A percentile compares a stretch with the other conserved stretches of the same genome.
phyloP scores from a whole-genome alignment of 2,113 vertebrate genomes.

The Diadophis punctatus region DNA sequence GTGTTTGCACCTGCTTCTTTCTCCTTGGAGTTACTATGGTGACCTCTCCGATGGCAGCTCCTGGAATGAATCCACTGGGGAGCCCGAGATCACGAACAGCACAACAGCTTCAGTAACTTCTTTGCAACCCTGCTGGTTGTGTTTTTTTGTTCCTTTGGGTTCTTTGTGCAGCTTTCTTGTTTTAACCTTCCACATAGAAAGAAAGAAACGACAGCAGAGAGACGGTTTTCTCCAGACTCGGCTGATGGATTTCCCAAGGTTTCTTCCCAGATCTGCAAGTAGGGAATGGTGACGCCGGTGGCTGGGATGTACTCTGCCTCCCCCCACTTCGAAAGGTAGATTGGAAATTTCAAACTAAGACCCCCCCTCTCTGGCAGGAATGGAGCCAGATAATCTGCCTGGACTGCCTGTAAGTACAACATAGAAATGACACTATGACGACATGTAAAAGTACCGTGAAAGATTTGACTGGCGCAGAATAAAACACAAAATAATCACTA shows the following conservation, averaged over 20 bases:
- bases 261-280: not conserved
- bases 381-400: constrained; percentile 70
- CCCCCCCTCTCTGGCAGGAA: constrained; percentile 45
- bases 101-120: constrained; percentile 47
- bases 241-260: not conserved
- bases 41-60: constrained; percentile 67
- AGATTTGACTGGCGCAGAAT: not conserved
- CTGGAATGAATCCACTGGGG: constrained; percentile 62
- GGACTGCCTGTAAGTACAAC: constrained; percentile 67
- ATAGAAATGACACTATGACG: not conserved
- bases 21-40: constrained; percentile 68
- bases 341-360: not conserved
- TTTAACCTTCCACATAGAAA: not conserved
- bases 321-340: constrained; percentile 22
- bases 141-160: not conserved
- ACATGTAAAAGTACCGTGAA: not conserved
- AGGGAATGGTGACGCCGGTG: constrained; percentile 27
- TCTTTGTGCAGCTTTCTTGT: constrained; percentile 1
- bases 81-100: constrained; percentile 51
- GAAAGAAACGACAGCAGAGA: constrained; percentile 14
- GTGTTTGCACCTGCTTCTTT: constrained; percentile 51
- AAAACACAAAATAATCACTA: not conserved
- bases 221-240: constrained; percentile 21
- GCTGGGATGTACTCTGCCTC: not conserved
- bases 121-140: constrained; percentile 6